phyloP scores from a whole-genome alignment of 2,113 vertebrate species.

The Anguilla japonica region DNA sequence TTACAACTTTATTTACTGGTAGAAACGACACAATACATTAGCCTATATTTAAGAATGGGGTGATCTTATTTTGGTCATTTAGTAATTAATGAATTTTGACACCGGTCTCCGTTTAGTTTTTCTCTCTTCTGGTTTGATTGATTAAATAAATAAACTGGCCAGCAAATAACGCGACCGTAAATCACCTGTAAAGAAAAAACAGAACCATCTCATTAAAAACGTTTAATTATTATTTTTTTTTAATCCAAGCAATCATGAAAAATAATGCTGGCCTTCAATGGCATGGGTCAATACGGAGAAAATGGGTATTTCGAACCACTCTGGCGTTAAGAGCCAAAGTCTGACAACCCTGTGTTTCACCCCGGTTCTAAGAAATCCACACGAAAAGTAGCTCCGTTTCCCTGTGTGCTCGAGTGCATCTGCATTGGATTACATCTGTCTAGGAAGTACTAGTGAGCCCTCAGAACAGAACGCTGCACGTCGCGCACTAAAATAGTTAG shows the following conservation, averaged over 20 bases:
- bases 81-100: too few species aligned
- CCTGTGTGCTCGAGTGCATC: neutral
- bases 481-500: neutral
- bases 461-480: neutral
- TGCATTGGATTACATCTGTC: neutral
- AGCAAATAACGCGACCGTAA: too few species aligned
- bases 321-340: neutral
- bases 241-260: neutral
- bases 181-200: too few species aligned
- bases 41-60: too few species aligned
- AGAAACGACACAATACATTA: too few species aligned
- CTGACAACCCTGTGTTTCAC: neutral
- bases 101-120: too few species aligned
- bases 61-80: too few species aligned
- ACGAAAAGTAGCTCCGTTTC: neutral
- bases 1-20: too few species aligned
- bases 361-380: neutral
- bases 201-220: too few species aligned
- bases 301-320: neutral
- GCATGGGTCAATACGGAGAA: neutral
- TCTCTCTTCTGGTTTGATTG: too few species aligned
- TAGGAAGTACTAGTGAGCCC: neutral
- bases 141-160: too few species aligned
- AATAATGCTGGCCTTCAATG: neutral
- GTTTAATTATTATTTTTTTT: too few species aligned